Conservation (phyloP, 2,888 invertebrate genomes). For the Nomada hirtipes region DNA sequence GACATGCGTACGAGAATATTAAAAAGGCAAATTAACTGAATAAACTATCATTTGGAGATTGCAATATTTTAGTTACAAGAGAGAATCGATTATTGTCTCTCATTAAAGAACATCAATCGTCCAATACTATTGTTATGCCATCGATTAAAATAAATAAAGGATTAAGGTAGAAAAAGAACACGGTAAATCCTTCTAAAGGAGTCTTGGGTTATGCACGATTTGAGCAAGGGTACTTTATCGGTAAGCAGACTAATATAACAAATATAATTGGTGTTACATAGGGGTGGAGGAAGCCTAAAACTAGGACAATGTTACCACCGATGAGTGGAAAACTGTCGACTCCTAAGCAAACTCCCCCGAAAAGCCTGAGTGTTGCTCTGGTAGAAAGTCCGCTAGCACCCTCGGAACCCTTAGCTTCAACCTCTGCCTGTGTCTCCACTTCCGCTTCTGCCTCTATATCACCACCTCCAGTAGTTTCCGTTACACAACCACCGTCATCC, state of each 20-base stretch:
- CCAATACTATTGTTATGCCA: too few relatives aligned
- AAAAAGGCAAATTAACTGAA: too few relatives aligned
- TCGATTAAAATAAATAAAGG: slow-evolving; percentile 32
- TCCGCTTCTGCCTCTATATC: slow-evolving; percentile 75
- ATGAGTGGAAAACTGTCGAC: slow-evolving; percentile 85
- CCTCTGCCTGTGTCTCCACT: slow-evolving; percentile 62
- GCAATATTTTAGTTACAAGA: too few relatives aligned
- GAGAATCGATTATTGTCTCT: background rate
- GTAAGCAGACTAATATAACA: slow-evolving; percentile 71
- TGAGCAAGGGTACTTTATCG: slow-evolving; percentile 41
- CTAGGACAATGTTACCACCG: slow-evolving; percentile 90
- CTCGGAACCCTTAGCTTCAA: slow-evolving; percentile 81
- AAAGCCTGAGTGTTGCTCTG: slow-evolving; percentile 81
- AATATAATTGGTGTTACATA: slow-evolving; percentile 83
- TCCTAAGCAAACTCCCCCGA: slow-evolving; percentile 85
- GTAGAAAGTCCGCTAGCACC: slow-evolving; percentile 79
- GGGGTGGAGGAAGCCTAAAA: slow-evolving; percentile 93
- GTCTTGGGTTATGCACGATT: slow-evolving; percentile 31
- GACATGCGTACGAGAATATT: too few relatives aligned
- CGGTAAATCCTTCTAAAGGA: slow-evolving; percentile 12
- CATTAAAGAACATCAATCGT: too few relatives aligned
- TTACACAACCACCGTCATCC: slow-evolving; percentile 78
- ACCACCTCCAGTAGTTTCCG: slow-evolving; percentile 79
- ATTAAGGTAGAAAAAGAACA: slow-evolving; percentile 24
- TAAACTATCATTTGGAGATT: too few relatives aligned